Evolutionary conservation across 2,888 invertebrate species (phyloP).

Genomic region (Leptopilina myrica): DNA sequence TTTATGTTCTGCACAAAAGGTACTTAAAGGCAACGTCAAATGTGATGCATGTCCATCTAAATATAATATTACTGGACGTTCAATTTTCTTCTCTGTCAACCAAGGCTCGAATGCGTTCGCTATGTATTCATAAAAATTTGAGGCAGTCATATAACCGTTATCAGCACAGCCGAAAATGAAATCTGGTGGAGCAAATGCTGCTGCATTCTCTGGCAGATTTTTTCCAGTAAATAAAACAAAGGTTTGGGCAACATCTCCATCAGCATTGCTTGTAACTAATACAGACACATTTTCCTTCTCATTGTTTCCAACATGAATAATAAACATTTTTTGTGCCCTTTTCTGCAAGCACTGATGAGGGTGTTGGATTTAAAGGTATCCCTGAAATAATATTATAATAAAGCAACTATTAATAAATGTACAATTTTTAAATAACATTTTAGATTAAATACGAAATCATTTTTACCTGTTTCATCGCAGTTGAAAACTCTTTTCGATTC

Average conservation of each 20-base stretch:
- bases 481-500: constrained; percentile 62
- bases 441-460: background rate
- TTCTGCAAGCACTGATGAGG: constrained; percentile 1
- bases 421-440: constrained; percentile 25
- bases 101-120: background rate
- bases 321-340: constrained; percentile 63
- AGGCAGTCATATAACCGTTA: too few species aligned
- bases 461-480: constrained; percentile 60
- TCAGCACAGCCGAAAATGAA: too few species aligned
- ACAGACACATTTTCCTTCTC: constrained; percentile 40
- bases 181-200: too few species aligned
- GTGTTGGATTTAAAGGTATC: too few species aligned
- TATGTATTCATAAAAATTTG: background rate
- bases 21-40: background rate
- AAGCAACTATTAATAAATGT: constrained; percentile 58
- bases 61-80: background rate
- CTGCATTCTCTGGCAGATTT: too few species aligned
- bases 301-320: constrained; percentile 52
- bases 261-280: too few species aligned
- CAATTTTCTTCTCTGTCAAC: background rate
- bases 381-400: too few species aligned
- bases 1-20: background rate
- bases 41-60: background rate
- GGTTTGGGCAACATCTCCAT: too few species aligned
- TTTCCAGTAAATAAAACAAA: too few species aligned